Base-by-base conservation (phyloP, 2,888 invertebrate species). In the Limnephilus lunatus region DNA sequence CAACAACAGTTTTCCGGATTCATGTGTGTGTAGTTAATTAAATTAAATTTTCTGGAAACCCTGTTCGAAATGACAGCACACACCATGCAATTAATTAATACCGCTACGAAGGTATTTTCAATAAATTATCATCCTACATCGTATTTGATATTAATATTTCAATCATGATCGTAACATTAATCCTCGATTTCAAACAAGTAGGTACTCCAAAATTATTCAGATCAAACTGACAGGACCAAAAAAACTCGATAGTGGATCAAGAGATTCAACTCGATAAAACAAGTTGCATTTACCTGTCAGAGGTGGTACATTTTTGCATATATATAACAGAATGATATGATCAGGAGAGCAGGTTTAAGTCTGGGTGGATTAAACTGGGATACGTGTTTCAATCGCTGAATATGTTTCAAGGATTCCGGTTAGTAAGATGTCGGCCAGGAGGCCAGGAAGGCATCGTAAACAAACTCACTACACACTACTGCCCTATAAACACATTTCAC, bases 361-460 rank as follows among this genome's bases (percentile, higher is more conserved):
- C 9, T n/a, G 68, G 25, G n/a, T 68, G 68, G 68, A 68, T 68
- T 68, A 68, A n/a, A 68, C 68, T 68, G 25, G 68, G 68, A 68
- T 68, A 68, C 68, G 68, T 68, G 68, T 68, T 68, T 68, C 25
- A 68, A n/a, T 9, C 1, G 25, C 25, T 68, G 68, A 68, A 68
- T 68, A 68, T 68, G 19, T 68, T 19, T n/a, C 25, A 68, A 83
- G 83, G 83, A 83, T 83, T 83, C 83, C 83, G 83, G 83, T 83
- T 83, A 32, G 9, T 35, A 35, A 35, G 4, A 83, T 83, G 83
- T 83, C 83, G 83, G 83, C 83, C 83, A 83, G 83, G 83, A 68
- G 83, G 83, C 83, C 83, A 83, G 83, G 83, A 32, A 83, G 3
- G 5, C 35, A 83, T 25, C 32, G 32, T 83, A 32, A 83, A 83